A percentile compares a stretch with the other conserved stretches of the same genome.
phyloP scores from a whole-genome alignment of 2,888 invertebrate genomes.

The Phytoseiulus persimilis region DNA sequence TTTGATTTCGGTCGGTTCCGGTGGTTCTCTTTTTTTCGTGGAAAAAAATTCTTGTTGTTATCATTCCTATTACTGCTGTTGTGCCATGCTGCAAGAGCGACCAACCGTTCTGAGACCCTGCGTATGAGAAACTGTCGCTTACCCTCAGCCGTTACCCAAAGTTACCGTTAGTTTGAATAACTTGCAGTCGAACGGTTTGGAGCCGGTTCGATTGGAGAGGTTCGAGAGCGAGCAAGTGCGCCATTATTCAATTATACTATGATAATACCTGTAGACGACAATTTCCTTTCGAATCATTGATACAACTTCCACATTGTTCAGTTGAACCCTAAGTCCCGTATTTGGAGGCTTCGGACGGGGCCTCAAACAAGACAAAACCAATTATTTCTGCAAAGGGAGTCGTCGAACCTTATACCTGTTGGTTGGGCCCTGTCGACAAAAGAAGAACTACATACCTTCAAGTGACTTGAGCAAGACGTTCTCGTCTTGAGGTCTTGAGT shows the following conservation, averaged over 20 bases:
- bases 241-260: not conserved
- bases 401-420: not conserved
- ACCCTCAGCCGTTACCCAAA: not conserved
- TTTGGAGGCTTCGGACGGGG: not conserved
- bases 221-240: not conserved
- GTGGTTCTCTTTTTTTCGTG: not conserved
- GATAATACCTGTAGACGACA: not conserved
- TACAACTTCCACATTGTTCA: not conserved
- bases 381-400: not conserved
- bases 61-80: not conserved
- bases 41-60: not conserved
- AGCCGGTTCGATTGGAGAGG: not conserved
- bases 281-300: not conserved
- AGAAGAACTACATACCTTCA: not conserved
- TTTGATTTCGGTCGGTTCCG: not conserved
- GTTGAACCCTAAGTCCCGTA: not conserved
- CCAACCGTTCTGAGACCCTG: not conserved
- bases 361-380: not conserved
- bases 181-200: not conserved
- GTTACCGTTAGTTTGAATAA: not conserved
- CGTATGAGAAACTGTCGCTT: not conserved
- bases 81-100: not conserved
- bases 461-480: not conserved
- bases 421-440: not conserved
- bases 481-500: not conserved